Conservation (phyloP, 2,797 vertebrate genomes). For the Phalloptychus januarius region DNA sequence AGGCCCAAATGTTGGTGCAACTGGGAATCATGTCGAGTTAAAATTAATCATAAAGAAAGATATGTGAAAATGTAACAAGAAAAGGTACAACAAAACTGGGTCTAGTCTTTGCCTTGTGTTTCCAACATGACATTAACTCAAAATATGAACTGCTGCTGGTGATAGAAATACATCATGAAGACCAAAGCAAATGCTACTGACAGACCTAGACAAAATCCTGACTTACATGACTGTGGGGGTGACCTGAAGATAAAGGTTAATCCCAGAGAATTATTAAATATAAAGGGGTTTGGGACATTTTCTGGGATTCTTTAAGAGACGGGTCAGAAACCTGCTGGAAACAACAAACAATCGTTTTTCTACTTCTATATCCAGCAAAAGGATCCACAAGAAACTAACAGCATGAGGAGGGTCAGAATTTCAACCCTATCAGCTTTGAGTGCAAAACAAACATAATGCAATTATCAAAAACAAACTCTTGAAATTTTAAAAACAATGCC, state of each 20-base stretch:
- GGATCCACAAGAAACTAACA: not conserved
- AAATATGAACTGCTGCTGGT: not conserved
- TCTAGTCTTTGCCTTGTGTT: not conserved
- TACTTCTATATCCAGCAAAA: not conserved
- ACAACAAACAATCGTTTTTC: not conserved
- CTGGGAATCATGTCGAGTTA: not conserved
- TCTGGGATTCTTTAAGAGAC: not conserved
- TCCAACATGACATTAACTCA: not conserved
- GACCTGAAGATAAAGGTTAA: not conserved
- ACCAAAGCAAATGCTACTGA: not conserved
- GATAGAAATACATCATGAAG: not conserved
- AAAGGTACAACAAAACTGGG: not conserved
- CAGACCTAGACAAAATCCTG: not conserved
- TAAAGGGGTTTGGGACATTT: not conserved
- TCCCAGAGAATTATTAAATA: not conserved
- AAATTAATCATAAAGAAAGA: not conserved
- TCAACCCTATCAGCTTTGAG: not conserved
- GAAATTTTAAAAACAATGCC: not conserved
- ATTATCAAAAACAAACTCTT: not conserved
- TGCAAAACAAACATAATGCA: not conserved
- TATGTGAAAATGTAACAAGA: not conserved
- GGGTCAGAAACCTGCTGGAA: not conserved
- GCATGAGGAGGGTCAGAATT: not conserved
- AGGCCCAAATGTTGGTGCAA: not conserved
- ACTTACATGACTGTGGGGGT: not conserved